These are phyloP conservation scores for Monochamus alternatus DNA, from an alignment of 2,888 invertebrate species.

Conservation along the genomic window DNA sequence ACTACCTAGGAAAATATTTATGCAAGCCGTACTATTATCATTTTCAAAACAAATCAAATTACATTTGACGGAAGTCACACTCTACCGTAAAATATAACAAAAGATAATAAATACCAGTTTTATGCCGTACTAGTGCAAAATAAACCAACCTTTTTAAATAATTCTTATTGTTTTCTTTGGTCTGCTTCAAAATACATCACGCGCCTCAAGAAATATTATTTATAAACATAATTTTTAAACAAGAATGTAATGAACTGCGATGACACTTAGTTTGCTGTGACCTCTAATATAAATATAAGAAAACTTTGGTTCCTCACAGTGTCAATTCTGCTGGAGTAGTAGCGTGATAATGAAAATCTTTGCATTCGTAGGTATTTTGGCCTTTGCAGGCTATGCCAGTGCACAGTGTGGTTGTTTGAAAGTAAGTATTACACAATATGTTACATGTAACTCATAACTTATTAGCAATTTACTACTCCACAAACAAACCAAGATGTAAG, in stretches of 20 bases:
- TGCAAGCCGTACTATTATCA: too few relatives aligned
- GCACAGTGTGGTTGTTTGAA: constrained; percentile 67
- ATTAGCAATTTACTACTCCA: too few relatives aligned
- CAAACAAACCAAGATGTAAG: too few relatives aligned
- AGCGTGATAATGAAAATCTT: constrained; percentile 47
- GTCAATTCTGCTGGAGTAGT: not conserved
- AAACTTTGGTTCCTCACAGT: not conserved
- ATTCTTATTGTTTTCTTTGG: constrained; percentile 9
- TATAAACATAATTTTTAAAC: constrained; percentile 31
- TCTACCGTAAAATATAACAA: not conserved
- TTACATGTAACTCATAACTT: not conserved
- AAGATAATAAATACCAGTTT: not conserved
- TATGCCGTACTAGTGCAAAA: not conserved
- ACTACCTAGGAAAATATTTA: too few relatives aligned
- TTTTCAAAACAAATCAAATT: too few relatives aligned
- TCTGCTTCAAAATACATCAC: constrained; percentile 37
- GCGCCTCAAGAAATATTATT: constrained; percentile 42
- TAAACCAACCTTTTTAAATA: not conserved
- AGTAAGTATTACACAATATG: constrained; percentile 57
- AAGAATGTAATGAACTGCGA: constrained; percentile 39
- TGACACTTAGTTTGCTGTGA: constrained; percentile 38
- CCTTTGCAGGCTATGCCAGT: constrained; percentile 48
- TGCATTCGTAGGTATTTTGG: constrained; percentile 43
- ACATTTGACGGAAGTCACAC: too few relatives aligned
- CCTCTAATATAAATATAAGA: constrained; percentile 41